These are phyloP conservation scores for Chloroceryle aenea DNA, from an alignment of 2,113 vertebrate species.

Conservation along the genomic window DNA sequence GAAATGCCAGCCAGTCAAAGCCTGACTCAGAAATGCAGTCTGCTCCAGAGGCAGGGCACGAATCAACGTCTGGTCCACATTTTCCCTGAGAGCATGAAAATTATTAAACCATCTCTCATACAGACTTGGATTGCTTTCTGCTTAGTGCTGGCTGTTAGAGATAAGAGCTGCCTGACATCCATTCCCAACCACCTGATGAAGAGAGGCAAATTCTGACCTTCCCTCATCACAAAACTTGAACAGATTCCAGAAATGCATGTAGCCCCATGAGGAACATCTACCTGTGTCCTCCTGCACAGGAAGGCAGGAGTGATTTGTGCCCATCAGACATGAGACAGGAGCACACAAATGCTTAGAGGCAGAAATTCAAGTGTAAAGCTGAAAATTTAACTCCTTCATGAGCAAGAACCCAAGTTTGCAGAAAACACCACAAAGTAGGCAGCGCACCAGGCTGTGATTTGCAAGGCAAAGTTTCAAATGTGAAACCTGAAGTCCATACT, in stretches of 20 bases:
- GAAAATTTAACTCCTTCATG: not conserved
- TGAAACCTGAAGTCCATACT: not conserved
- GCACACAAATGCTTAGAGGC: not conserved
- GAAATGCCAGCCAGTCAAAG: not conserved
- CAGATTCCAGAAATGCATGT: not conserved
- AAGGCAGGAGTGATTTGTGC: not conserved
- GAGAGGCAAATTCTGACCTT: not conserved
- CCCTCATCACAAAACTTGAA: not conserved
- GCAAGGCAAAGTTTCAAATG: not conserved
- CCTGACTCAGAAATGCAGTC: not conserved
- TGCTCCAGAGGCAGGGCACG: not conserved
- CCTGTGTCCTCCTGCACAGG: not conserved
- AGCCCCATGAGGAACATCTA: not conserved
- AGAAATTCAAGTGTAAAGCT: not conserved
- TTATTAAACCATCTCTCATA: not conserved
- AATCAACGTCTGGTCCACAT: not conserved
- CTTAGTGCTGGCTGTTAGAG: not conserved
- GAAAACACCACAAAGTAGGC: not conserved
- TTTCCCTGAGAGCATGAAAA: not conserved
- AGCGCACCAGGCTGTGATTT: not conserved
- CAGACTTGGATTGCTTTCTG: not conserved
- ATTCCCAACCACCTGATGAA: not conserved
- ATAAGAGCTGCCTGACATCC: not conserved
- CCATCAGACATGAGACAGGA: not conserved
- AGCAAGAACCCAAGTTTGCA: not conserved